phyloP scores from a whole-genome alignment of 2,797 vertebrate genomes.

The Gallinago nigripennis region DNA sequence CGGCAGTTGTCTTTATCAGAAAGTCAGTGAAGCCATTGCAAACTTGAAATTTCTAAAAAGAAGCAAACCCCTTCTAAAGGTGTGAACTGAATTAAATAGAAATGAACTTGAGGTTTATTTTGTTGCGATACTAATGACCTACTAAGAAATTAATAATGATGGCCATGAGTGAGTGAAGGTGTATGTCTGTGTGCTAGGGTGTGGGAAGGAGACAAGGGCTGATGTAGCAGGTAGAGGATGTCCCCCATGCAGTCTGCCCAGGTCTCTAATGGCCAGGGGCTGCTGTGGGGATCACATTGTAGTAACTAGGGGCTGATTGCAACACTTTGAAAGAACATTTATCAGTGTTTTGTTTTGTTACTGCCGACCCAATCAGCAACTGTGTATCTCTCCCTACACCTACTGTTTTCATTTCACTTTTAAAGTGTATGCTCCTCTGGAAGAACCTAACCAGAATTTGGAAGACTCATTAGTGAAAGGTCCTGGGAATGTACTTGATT shows the following conservation, averaged over 20 bases:
- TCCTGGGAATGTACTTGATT: background rate
- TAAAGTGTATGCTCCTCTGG: background rate
- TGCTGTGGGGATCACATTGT: background rate
- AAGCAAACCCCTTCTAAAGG: background rate
- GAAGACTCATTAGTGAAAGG: background rate
- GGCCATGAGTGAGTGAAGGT: rapidly evolving
- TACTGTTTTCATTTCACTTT: background rate
- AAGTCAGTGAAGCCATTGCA: background rate
- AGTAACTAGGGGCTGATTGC: background rate
- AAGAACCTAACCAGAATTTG: background rate
- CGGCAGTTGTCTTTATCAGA: background rate
- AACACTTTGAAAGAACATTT: background rate
- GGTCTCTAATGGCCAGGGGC: background rate
- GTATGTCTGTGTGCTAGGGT: background rate
- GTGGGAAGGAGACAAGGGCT: background rate
- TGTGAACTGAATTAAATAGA: background rate
- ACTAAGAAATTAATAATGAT: background rate
- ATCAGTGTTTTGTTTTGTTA: background rate
- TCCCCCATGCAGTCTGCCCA: rapidly evolving
- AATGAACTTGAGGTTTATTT: background rate
- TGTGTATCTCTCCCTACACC: background rate
- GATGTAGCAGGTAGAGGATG: background rate
- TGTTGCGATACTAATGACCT: background rate
- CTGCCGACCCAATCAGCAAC: background rate
- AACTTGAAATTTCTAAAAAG: background rate